Conservation (phyloP, 92 coral and sea anemone species). For the Galaxea fascicularis region DNA sequence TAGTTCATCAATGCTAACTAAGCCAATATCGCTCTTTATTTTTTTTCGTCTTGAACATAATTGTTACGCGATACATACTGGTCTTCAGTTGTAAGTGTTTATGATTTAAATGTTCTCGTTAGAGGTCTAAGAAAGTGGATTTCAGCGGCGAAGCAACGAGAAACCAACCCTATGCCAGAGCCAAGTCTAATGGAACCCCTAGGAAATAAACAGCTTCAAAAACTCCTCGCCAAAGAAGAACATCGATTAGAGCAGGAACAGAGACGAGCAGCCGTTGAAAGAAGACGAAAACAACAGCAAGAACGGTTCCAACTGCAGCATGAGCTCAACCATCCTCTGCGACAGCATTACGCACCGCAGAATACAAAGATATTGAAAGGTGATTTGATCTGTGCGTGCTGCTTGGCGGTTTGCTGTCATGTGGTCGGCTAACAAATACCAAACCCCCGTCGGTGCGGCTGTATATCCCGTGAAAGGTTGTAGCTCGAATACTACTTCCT, state of each 20-base stretch:
- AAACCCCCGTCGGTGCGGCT: too few relatives aligned
- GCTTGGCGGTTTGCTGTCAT: too few relatives aligned
- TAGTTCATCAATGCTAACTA: too few relatives aligned
- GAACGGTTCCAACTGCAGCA: constrained; percentile 81
- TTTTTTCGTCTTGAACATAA: too few relatives aligned
- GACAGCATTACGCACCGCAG: constrained; percentile 78
- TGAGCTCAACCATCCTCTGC: constrained; percentile 88
- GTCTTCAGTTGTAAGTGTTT: neutral
- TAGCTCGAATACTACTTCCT: too few relatives aligned
- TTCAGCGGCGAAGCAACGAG: constrained; percentile 14
- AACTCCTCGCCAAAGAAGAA: constrained; percentile 84
- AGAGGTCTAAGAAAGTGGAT: constrained; percentile 79
- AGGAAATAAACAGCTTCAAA: constrained; percentile 77
- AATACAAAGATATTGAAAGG: constrained; percentile 65
- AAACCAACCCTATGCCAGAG: constrained; percentile 26
- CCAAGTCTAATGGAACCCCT: constrained; percentile 27
- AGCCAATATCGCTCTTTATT: too few relatives aligned
- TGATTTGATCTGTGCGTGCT: neutral
- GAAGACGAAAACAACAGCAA: constrained; percentile 86
- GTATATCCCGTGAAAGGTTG: neutral
- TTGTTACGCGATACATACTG: neutral
- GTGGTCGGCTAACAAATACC: too few relatives aligned
- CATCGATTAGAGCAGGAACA: constrained; percentile 78
- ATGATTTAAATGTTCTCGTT: neutral
- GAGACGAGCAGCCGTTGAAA: constrained; percentile 83